Percentiles rank a stretch among this genome's conserved stretches.
phyloP scores from a whole-genome alignment of 2,888 invertebrate species.

The Standfussiana lucernea region DNA sequence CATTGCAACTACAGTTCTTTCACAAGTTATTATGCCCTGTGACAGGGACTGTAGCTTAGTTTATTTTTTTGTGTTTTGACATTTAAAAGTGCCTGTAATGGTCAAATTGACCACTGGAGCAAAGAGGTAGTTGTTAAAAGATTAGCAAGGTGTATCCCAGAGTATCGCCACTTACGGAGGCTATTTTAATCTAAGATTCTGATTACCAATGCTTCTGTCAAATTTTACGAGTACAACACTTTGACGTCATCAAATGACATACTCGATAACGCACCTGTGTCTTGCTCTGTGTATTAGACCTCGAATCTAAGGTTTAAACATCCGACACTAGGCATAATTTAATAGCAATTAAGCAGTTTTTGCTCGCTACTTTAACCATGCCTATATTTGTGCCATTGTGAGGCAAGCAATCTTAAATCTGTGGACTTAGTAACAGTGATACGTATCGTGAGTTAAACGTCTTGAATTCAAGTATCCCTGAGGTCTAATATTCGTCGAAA shows the following conservation, averaged over 20 bases:
- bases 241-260: conserved; percentile 33
- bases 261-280: conserved; percentile 19
- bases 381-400: neutral
- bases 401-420: neutral
- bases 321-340: neutral
- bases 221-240: neutral
- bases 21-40: too few species aligned
- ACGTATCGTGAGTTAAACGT: neutral
- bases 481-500: neutral
- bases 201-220: neutral
- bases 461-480: neutral
- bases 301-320: neutral
- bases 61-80: too few species aligned
- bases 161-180: neutral
- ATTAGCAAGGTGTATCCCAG: too few species aligned
- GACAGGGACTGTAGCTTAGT: too few species aligned
- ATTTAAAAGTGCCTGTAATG: too few species aligned
- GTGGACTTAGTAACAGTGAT: neutral
- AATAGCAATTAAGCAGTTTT: neutral
- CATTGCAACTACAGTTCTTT: too few species aligned
- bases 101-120: too few species aligned
- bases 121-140: too few species aligned
- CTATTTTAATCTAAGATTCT: neutral
- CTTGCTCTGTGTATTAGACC: neutral
- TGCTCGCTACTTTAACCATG: neutral